Evolutionary conservation across 2,113 vertebrate genomes (phyloP).

Genomic region (Mus spicilegus): DNA sequence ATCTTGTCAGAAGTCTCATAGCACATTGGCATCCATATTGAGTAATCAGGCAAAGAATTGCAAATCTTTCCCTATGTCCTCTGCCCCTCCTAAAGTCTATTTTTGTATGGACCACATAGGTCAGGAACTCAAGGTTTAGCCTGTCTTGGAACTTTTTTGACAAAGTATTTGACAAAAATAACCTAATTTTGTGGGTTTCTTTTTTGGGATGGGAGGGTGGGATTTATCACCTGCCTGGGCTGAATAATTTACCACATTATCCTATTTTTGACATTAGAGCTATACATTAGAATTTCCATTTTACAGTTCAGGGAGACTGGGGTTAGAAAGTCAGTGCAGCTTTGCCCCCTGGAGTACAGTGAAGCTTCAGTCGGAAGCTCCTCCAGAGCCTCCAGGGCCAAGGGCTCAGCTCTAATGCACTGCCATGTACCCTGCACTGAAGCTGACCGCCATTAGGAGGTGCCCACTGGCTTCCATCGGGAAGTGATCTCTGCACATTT

Average conservation of each 20-base stretch:
- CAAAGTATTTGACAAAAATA: background rate
- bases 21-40: background rate
- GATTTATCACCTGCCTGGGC: background rate
- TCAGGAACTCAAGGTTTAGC: background rate
- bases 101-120: background rate
- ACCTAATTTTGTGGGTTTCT: too few relatives aligned
- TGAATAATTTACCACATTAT: background rate
- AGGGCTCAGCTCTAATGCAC: background rate
- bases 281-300: background rate
- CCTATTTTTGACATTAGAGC: background rate
- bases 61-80: background rate
- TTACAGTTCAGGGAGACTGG: too few relatives aligned
- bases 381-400: background rate
- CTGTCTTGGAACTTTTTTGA: conserved; percentile 2
- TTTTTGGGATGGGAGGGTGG: background rate
- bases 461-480: background rate
- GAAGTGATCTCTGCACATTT: background rate
- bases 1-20: background rate
- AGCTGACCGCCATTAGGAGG: too few relatives aligned
- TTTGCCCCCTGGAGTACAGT: background rate
- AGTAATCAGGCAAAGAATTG: background rate
- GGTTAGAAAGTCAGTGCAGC: background rate
- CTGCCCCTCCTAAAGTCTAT: too few relatives aligned
- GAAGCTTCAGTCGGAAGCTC: background rate
- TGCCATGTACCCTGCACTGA: background rate